Evolutionary conservation across 2,888 invertebrate genomes (phyloP).

Genomic region (Melipona beecheii): DNA sequence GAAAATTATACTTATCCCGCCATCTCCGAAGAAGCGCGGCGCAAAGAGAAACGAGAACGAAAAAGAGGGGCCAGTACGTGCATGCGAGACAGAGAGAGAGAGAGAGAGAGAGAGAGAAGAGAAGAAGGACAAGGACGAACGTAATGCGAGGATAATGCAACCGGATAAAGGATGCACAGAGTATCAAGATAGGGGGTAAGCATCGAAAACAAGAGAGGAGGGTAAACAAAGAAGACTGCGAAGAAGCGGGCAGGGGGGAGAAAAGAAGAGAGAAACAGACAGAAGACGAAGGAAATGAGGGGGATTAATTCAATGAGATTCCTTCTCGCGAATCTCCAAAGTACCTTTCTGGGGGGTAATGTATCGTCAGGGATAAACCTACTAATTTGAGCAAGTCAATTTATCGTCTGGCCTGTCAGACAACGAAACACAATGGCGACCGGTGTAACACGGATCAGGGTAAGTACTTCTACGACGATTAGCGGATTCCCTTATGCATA

Average conservation of each 20-base stretch:
- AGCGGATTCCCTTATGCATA: slow-evolving; percentile 33
- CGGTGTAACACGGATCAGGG: slow-evolving; percentile 32
- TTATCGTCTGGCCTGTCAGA: slow-evolving; percentile 58
- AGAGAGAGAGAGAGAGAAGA: no score
- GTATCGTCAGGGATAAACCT: slow-evolving; percentile 65
- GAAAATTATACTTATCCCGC: no score
- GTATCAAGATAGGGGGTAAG: no score
- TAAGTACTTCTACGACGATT: slow-evolving; percentile 39
- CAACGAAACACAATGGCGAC: slow-evolving; percentile 35
- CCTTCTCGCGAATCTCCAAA: slow-evolving; percentile 41
- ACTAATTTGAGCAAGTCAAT: slow-evolving; percentile 63
- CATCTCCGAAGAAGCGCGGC: not conserved
- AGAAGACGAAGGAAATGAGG: not conserved
- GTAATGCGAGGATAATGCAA: no score
- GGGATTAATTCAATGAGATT: slow-evolving; percentile 56
- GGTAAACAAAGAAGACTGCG: no score
- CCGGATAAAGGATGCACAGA: no score
- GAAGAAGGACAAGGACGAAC: not conserved
- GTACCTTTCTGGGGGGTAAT: slow-evolving; percentile 46
- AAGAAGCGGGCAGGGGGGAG: not conserved
- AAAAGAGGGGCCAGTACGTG: not conserved
- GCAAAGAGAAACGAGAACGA: not conserved
- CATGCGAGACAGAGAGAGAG: not conserved
- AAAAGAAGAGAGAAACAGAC: not conserved
- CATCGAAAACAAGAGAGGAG: no score